A percentile compares a stretch with the other conserved stretches of the same genome.
These are phyloP conservation scores for Nephila pilipes DNA, from an alignment of 1,140 invertebrate genomes.

Conservation along the genomic window DNA sequence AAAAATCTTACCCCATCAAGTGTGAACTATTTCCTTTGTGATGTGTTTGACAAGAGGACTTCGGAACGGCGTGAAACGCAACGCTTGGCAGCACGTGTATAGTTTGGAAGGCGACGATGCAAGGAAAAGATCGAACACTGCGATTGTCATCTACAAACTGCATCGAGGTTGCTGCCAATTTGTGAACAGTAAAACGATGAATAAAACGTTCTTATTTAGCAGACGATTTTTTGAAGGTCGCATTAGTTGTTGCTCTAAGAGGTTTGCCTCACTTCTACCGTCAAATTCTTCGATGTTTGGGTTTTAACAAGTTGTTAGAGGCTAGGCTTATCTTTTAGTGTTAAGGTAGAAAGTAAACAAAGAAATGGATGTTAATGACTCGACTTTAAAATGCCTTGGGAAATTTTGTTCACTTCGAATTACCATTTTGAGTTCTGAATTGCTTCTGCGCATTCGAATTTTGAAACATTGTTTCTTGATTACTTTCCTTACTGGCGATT, in stretches of 20 bases:
- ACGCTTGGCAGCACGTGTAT: conserved; percentile 59
- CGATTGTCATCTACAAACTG: conserved; percentile 54
- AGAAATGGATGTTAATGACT: conserved; percentile 1
- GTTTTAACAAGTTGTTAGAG: neutral
- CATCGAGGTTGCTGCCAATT: conserved; percentile 53
- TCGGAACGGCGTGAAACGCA: conserved; percentile 43
- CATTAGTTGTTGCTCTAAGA: conserved; percentile 49
- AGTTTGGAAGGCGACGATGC: conserved; percentile 60
- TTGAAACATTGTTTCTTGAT: too few relatives aligned
- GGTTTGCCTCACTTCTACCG: conserved; percentile 38
- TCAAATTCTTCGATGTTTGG: conserved; percentile 19
- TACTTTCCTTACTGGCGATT: too few relatives aligned
- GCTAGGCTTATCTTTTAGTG: neutral
- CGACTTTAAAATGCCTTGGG: neutral
- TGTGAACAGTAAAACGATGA: conserved; percentile 48
- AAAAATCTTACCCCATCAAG: conserved; percentile 68
- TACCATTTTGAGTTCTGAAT: neutral
- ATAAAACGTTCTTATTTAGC: conserved; percentile 35
- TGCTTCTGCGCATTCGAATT: neutral
- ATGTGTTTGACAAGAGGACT: conserved; percentile 55
- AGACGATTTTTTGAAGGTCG: conserved; percentile 42
- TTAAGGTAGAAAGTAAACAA: conserved; percentile 23
- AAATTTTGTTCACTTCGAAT: neutral
- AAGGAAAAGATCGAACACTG: conserved; percentile 28
- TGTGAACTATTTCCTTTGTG: conserved; percentile 74